phyloP scores from a whole-genome alignment of 1,140 invertebrate species.

The Bombus waltoni region DNA sequence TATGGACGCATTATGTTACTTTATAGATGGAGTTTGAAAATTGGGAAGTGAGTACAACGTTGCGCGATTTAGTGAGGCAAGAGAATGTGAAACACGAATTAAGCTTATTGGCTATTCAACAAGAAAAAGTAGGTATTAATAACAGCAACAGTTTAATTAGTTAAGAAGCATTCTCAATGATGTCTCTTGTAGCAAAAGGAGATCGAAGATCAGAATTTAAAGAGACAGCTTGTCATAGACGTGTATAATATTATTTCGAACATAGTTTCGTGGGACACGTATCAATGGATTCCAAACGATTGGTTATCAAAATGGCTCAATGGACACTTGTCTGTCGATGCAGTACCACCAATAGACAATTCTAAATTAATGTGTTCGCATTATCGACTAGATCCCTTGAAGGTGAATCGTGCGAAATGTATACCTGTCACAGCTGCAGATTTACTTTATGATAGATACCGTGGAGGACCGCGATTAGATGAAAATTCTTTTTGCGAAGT shows the following conservation, averaged over 20 bases:
- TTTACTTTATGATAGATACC: constrained; percentile 81
- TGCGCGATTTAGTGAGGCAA: constrained; percentile 76
- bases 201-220: constrained; percentile 81
- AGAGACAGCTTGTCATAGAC: constrained; percentile 77
- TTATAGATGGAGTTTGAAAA: constrained; percentile 76
- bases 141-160: not conserved
- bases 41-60: constrained; percentile 76
- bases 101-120: constrained; percentile 77
- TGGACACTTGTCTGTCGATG: constrained; percentile 75
- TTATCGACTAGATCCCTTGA: constrained; percentile 78
- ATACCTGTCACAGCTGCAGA: constrained; percentile 77
- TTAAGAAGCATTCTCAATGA: not conserved
- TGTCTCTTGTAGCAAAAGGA: constrained; percentile 78
- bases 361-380: constrained; percentile 82
- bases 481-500: constrained; percentile 79
- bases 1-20: not conserved
- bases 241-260: constrained; percentile 74
- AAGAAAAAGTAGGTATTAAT: constrained; percentile 74
- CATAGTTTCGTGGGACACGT: constrained; percentile 67
- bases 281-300: constrained; percentile 82
- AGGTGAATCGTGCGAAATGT: constrained; percentile 79
- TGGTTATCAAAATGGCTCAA: constrained; percentile 82
- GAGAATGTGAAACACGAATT: constrained; percentile 79
- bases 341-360: constrained; percentile 81
- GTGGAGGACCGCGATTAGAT: constrained; percentile 80